phyloP scores from a whole-genome alignment of 2,797 vertebrate genomes.

The Hippopotamyrus pictus region DNA sequence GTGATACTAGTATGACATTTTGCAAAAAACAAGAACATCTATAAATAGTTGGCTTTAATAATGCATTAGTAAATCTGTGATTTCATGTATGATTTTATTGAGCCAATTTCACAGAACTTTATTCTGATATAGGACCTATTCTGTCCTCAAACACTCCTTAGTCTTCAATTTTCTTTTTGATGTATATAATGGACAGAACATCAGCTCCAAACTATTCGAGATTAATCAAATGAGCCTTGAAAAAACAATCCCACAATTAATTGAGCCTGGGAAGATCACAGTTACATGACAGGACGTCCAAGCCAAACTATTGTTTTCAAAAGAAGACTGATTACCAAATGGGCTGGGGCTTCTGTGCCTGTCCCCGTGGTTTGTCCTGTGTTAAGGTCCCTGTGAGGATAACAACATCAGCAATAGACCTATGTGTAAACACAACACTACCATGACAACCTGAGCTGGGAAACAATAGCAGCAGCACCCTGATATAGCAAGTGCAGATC shows the following conservation, averaged over 20 bases:
- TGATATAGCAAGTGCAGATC: background rate
- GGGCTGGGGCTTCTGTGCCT: background rate
- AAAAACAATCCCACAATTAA: background rate
- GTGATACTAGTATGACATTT: background rate
- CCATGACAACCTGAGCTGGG: background rate
- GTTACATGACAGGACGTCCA: background rate
- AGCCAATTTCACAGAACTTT: background rate
- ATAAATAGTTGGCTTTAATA: slow-evolving; percentile 13
- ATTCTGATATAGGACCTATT: background rate
- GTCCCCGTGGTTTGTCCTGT: background rate
- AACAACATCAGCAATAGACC: background rate
- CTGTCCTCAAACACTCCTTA: background rate
- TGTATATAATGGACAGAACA: background rate
- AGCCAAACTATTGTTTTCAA: slow-evolving; percentile 10
- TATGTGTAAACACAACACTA: slow-evolving; percentile 14
- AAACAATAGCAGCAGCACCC: slow-evolving; percentile 9
- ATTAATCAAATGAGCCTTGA: background rate
- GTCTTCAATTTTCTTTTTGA: background rate
- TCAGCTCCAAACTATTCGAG: background rate
- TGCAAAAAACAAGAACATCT: slow-evolving; percentile 3
- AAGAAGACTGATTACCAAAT: background rate
- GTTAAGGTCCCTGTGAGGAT: background rate
- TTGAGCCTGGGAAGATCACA: background rate
- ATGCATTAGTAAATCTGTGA: background rate
- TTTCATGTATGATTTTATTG: background rate